These are phyloP conservation scores for Sebastes taczanowskii DNA, from an alignment of 2,797 vertebrate genomes.

Conservation along the genomic window DNA sequence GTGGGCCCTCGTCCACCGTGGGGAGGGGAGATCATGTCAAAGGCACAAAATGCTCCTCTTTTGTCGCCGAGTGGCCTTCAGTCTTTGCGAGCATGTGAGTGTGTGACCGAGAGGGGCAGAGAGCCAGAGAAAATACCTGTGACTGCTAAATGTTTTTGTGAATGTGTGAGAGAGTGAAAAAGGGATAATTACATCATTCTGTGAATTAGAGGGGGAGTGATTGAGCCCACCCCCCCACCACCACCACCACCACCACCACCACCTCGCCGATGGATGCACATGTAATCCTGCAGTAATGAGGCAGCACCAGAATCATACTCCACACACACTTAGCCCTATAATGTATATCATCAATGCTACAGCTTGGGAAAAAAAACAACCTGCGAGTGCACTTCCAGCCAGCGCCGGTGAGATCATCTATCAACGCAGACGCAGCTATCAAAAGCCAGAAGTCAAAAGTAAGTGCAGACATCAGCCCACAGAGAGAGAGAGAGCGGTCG, in stretches of 20 bases:
- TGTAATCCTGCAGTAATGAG: conserved; percentile 75
- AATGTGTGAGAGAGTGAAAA: conserved; percentile 31
- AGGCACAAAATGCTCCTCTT: conserved; percentile 74
- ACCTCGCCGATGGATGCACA: conserved; percentile 55
- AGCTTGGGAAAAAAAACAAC: conserved; percentile 4
- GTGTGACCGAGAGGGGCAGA: conserved; percentile 4
- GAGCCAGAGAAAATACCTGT: conserved; percentile 62
- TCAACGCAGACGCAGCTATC: conserved; percentile 42
- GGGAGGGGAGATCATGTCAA: conserved; percentile 75
- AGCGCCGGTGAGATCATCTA: conserved; percentile 36
- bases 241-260: background rate
- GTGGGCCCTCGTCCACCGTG: conserved; percentile 80
- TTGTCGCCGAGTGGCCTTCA: conserved; percentile 68
- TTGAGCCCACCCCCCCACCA: conserved; percentile 17
- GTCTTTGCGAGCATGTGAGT: conserved; percentile 36
- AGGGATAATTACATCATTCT: conserved; percentile 71
- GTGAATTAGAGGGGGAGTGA: conserved; percentile 63
- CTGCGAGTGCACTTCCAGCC: conserved; percentile 40
- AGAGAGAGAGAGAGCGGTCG: conserved; percentile 15
- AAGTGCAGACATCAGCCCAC: conserved; percentile 45
- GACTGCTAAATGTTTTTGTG: conserved; percentile 50
- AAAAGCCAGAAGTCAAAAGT: conserved; percentile 58
- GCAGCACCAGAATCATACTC: conserved; percentile 61
- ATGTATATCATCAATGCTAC: conserved; percentile 62
- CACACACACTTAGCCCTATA: conserved; percentile 67